Conservation (phyloP, 1,140 invertebrate species). For the Habropoda laboriosa region DNA sequence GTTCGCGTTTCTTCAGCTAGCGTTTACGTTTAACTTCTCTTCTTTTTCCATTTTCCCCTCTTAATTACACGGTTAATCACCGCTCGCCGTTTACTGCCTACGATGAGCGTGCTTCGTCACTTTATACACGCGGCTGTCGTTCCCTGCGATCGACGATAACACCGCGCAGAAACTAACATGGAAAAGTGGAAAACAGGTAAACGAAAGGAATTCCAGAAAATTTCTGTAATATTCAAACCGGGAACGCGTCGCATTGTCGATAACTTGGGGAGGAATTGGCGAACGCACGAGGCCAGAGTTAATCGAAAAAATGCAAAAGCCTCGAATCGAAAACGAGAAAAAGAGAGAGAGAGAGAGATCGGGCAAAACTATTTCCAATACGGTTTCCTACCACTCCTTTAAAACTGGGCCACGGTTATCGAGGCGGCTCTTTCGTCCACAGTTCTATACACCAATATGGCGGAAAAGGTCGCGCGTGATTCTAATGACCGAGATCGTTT, state of each 20-base stretch:
- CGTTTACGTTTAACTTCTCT: too few species aligned
- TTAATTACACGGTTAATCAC: slow-evolving; percentile 63
- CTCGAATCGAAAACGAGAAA: not conserved
- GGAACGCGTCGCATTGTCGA: too few species aligned
- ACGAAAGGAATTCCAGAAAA: not conserved
- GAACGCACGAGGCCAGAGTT: not conserved
- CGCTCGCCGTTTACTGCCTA: slow-evolving; percentile 64
- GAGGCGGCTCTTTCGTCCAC: not conserved
- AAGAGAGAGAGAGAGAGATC: too few species aligned
- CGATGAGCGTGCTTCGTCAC: slow-evolving; percentile 49
- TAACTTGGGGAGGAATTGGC: too few species aligned
- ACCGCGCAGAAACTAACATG: too few species aligned
- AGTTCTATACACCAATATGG: too few species aligned
- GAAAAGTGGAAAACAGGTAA: too few species aligned
- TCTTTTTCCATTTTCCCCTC: slow-evolving; percentile 9
- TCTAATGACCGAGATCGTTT: slow-evolving; percentile 29
- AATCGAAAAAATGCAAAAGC: slow-evolving; percentile 29
- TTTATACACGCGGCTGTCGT: slow-evolving; percentile 49
- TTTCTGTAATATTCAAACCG: too few species aligned
- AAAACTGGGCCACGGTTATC: not conserved
- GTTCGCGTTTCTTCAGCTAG: slow-evolving; percentile 50
- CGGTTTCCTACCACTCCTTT: not conserved
- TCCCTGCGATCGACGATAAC: slow-evolving; percentile 44
- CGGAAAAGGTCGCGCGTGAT: not conserved
- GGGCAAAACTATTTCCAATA: not conserved